These are phyloP conservation scores for Calephelis perditalis DNA, from an alignment of 2,888 invertebrate genomes.

Conservation along the genomic window DNA sequence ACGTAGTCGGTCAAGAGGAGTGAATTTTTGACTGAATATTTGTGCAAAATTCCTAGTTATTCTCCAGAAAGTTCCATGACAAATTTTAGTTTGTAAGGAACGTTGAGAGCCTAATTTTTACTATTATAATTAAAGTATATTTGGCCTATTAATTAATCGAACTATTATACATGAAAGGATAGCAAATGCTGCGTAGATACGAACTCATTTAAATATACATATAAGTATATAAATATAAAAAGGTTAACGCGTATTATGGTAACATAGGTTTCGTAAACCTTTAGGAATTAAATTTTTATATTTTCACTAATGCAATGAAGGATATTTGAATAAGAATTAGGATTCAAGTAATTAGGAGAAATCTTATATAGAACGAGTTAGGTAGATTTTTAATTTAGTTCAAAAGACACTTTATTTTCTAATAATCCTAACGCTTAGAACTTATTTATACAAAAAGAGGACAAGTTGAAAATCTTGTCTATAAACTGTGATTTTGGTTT, in stretches of 20 bases:
- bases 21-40: slow-evolving; percentile 31
- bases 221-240: slow-evolving; percentile 62
- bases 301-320: slow-evolving; percentile 72
- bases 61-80: slow-evolving; percentile 44
- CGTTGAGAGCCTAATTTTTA: slow-evolving; percentile 64
- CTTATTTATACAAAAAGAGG: slow-evolving; percentile 68
- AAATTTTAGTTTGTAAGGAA: slow-evolving; percentile 47
- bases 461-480: slow-evolving; percentile 70
- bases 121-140: slow-evolving; percentile 53
- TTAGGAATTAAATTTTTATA: slow-evolving; percentile 73
- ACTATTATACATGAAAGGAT: slow-evolving; percentile 41
- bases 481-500: slow-evolving; percentile 76
- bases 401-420: slow-evolving; percentile 62
- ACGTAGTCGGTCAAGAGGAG: slow-evolving; percentile 33
- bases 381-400: slow-evolving; percentile 62
- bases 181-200: slow-evolving; percentile 35
- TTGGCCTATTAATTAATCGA: slow-evolving; percentile 69
- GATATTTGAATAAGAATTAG: slow-evolving; percentile 66
- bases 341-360: slow-evolving; percentile 48
- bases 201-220: slow-evolving; percentile 40
- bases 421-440: slow-evolving; percentile 55
- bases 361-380: slow-evolving; percentile 57
- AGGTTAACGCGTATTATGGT: slow-evolving; percentile 70
- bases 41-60: slow-evolving; percentile 43
- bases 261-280: slow-evolving; percentile 74